Evolutionary conservation across 2,113 vertebrate genomes (phyloP).

Genomic region (Agelaius tricolor): DNA sequence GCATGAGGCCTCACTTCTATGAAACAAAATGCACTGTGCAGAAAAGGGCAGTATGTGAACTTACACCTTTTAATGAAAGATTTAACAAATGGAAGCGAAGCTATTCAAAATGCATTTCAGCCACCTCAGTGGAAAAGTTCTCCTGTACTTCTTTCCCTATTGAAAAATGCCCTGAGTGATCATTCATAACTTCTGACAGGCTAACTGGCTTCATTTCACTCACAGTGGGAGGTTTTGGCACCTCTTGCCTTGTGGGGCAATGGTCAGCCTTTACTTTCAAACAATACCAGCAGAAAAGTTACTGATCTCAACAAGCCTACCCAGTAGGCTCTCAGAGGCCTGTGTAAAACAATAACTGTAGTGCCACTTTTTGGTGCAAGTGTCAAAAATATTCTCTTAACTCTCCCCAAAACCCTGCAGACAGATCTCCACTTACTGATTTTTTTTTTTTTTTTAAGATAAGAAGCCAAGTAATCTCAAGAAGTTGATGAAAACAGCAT

Average conservation of each 20-base stretch:
- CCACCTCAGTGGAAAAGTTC: background rate
- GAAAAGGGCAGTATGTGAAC: background rate
- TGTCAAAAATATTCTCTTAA: background rate
- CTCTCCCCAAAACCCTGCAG: background rate
- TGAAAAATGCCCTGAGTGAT: background rate
- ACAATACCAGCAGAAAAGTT: background rate
- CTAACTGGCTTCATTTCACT: background rate
- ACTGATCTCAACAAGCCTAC: background rate
- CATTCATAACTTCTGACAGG: constrained; percentile 29
- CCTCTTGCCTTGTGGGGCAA: background rate
- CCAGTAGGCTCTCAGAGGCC: background rate
- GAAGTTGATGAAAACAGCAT: background rate
- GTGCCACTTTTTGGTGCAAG: background rate
- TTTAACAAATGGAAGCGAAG: background rate
- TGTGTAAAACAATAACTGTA: background rate
- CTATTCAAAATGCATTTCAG: background rate
- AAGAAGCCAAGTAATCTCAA: background rate
- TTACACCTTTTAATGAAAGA: background rate
- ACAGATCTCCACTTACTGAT: background rate
- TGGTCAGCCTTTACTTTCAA: background rate
- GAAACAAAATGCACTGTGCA: background rate
- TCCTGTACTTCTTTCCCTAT: background rate
- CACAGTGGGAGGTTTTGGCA: background rate
- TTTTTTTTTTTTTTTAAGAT: background rate
- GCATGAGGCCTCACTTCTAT: background rate